These are phyloP conservation scores for Elachura formosa DNA, from an alignment of 2,113 vertebrate genomes.

Conservation along the genomic window DNA sequence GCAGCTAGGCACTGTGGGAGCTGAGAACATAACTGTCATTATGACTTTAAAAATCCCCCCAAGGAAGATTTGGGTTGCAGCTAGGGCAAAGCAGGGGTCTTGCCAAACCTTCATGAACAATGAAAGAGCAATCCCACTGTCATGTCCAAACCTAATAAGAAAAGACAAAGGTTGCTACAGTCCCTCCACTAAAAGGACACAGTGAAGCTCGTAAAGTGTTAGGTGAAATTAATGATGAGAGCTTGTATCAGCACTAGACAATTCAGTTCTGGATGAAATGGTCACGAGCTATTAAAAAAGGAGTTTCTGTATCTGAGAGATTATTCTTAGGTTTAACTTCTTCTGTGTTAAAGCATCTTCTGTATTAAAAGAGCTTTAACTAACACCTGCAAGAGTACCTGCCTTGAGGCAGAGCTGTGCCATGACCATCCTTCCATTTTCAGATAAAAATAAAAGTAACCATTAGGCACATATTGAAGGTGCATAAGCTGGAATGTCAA, in stretches of 20 bases:
- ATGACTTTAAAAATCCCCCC: conserved; percentile 56
- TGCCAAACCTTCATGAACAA: neutral
- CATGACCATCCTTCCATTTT: neutral
- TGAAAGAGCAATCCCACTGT: neutral
- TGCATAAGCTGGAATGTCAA: conserved; percentile 56
- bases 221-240: neutral
- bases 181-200: neutral
- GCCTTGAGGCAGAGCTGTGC: conserved; percentile 29
- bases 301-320: neutral
- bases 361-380: neutral
- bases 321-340: neutral
- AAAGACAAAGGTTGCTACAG: neutral
- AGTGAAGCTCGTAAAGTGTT: neutral
- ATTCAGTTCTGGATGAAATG: neutral
- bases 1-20: conserved; percentile 47
- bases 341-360: neutral
- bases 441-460: conserved; percentile 31
- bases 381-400: neutral
- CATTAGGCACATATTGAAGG: conserved; percentile 61
- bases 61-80: neutral
- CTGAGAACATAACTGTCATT: conserved; percentile 38
- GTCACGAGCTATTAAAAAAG: neutral
- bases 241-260: neutral
- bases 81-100: neutral
- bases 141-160: neutral